Evolutionary conservation across 1,140 invertebrate species (phyloP), one percentile per base, ranked within the genome.

Genomic region (Pseudomyrmex dendroicus): DNA sequence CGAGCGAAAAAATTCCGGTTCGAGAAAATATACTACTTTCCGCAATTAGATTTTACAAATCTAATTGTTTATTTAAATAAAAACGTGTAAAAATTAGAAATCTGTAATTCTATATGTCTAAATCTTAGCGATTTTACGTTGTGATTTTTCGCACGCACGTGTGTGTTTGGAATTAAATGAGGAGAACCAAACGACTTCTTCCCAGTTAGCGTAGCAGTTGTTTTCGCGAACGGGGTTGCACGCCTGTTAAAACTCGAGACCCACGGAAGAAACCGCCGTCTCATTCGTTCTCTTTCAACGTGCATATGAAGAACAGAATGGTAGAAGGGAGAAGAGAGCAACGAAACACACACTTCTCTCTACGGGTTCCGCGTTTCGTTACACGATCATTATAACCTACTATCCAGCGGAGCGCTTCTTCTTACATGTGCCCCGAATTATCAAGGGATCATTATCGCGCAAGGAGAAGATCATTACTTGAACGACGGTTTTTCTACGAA

Each of bases 261-360:
- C 35, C 68, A 25, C 52, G 52, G 35, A 84, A 88, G 80, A 89
- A 89, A 86, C 52, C 84, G 86, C 86, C 86, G 76, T 84, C 86
- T 84, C 87, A 88, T 88, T 89, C 87, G 82, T 86, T 77, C 84
- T 73, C 74, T 83, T 88, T 85, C 78, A 83, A 83, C 73, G 68
- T 83, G 74, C 72, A 10, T 10, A n/a, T 2, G 44, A 59, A 48
- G 67, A 73, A 52, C 22, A 7, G 66, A 10, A 44, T 20, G 52
- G 5, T n/a, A 54, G 20, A 25, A 46, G 57, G 20, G 52, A 22
- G 57, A 67, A 68, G 44, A 54, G 35, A 35, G 35, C 35, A 17
- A 35, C 56, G 73, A 61, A 48, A 54, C 56, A 63, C 20, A 52
- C 17, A 35, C 35, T 35, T 35, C 35, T 35, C 70, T 57, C 74